Base-by-base conservation (phyloP, 1,140 invertebrate genomes). In the Macrobrachium rosenbergii region DNA sequence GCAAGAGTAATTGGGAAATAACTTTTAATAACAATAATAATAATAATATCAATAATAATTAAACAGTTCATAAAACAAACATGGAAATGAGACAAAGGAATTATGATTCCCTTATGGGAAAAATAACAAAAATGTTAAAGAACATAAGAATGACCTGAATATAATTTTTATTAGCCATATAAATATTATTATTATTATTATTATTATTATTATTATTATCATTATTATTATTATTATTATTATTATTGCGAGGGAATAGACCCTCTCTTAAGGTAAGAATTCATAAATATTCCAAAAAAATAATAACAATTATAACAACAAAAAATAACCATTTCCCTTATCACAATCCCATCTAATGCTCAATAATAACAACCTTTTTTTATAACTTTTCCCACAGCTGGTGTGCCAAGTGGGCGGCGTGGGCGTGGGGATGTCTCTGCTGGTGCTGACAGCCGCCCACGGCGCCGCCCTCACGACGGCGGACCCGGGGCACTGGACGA, bases 401-500 rank as follows among this genome's bases (percentile, higher is more conserved):
- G 87, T 79, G 45, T 83, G 81, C 59, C 81, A 79, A 23, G 77
- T 78, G 16, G 82, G 82, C 17, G 75, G 72, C 45, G 45, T 78
- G 12, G 81, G 87, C n/a, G 81, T 88, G 75, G 77, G 82, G 28
- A 75, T 83, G 12, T 83, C 81, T 0, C 43, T 88, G 5, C 23
- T 83, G 28, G 82, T 83, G 21, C 64, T 88, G 64, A 77, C 73
- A n/a, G 82, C 87, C 16, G 82, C 64, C 14, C 14, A 52, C 64
- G 67, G 60, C 59, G 80, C 87, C 19, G 76, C 87, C 58, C 52
- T 83, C 64, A 52, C 83, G 17, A 72, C 52, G 12, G 87, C 87
- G 10, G 82, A 88, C 67, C 62, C 59, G n/a, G n/a, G 69, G 0
- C 62, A 83, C 76, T 88, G 87, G 87, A 79, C 67, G 19, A 28